phyloP scores from a whole-genome alignment of 2,113 vertebrate species.

The Lathamus discolor region DNA sequence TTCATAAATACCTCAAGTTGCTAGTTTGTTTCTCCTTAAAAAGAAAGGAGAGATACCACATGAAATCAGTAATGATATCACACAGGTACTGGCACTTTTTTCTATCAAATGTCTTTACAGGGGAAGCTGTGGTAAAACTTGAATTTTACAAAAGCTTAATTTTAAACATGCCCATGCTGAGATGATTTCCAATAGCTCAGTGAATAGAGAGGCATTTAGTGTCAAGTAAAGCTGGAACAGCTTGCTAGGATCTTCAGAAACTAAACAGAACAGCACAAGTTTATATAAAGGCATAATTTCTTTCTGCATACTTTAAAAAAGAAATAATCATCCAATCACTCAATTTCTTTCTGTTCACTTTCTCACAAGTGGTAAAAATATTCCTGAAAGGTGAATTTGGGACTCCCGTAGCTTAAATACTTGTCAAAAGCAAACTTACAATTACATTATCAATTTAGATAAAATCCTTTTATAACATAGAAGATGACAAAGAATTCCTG shows the following conservation, averaged over 20 bases:
- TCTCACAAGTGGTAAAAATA: not conserved
- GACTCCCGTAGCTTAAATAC: not conserved
- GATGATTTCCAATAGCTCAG: not conserved
- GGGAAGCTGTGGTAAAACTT: not conserved
- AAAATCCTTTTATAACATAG: not conserved
- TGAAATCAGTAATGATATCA: not conserved
- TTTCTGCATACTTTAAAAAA: not conserved
- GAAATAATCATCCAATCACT: not conserved
- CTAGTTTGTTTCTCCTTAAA: not conserved
- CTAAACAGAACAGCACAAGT: not conserved
- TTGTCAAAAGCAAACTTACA: not conserved
- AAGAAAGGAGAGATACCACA: not conserved
- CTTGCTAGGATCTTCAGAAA: not conserved
- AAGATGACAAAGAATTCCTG: not conserved
- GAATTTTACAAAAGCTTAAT: not conserved
- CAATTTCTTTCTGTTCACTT: not conserved
- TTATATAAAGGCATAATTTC: not conserved
- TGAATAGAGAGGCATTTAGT: not conserved
- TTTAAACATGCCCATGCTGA: not conserved
- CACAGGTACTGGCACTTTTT: not conserved
- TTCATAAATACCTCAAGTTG: not conserved
- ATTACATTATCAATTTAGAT: not conserved
- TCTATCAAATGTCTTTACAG: not conserved
- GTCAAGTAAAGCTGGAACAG: not conserved
- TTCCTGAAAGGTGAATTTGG: not conserved